Conservation (phyloP, 2,113 vertebrate species). For the Rhea pennata region DNA sequence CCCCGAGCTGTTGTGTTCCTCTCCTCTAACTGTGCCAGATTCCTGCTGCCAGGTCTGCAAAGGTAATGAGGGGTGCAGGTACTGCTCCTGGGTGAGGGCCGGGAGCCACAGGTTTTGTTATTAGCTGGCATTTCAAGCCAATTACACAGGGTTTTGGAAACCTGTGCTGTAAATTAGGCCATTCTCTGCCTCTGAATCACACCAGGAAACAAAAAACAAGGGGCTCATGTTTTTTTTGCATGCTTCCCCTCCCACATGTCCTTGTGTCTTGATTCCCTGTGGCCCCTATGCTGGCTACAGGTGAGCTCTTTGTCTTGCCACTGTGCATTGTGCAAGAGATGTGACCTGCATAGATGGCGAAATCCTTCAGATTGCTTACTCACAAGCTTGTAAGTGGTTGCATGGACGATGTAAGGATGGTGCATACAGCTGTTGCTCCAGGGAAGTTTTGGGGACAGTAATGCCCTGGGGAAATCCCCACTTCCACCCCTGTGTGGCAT, state of each 20-base stretch:
- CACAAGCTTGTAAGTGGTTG: background rate
- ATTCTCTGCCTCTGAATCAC: background rate
- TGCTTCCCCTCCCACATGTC: background rate
- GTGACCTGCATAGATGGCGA: background rate
- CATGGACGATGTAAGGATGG: fast-evolving
- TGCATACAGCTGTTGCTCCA: background rate
- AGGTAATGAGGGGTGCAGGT: constrained; percentile 75
- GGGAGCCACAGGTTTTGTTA: background rate
- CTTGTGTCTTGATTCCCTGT: background rate
- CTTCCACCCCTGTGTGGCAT: background rate
- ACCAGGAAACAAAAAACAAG: background rate
- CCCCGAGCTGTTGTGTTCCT: constrained; percentile 84
- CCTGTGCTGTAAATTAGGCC: background rate
- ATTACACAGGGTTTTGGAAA: background rate
- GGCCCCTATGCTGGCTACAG: too few species aligned
- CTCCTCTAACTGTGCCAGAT: constrained; percentile 78
- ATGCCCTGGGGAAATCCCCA: fast-evolving
- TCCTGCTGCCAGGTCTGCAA: constrained; percentile 91
- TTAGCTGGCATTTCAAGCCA: background rate
- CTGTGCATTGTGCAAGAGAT: background rate
- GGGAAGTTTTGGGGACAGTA: background rate
- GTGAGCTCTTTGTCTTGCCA: background rate
- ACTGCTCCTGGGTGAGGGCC: background rate
- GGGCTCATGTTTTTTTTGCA: background rate
- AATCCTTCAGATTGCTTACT: background rate